Evolutionary conservation across 2,113 vertebrate species (phyloP).

Genomic region (Callionymus lyra): DNA sequence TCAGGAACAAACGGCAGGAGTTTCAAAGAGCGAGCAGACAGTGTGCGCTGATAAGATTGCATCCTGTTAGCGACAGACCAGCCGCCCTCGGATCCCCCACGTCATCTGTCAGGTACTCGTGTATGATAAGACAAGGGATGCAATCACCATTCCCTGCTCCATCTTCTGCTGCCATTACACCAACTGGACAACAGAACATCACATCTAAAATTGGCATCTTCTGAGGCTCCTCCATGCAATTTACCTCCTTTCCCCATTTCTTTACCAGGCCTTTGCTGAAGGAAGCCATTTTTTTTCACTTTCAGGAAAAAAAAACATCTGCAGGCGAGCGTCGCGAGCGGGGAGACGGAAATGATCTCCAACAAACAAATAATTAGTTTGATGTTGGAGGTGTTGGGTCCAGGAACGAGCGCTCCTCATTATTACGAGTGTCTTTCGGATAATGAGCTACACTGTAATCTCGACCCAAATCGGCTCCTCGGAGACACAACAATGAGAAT

Average conservation of each 20-base stretch:
- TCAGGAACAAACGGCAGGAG: slow-evolving; percentile 1
- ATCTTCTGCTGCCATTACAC: slow-evolving; percentile 28
- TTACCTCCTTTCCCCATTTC: slow-evolving; percentile 6
- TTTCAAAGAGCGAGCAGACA: slow-evolving; percentile 7
- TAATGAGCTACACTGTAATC: slow-evolving; percentile 31
- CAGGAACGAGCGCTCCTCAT: slow-evolving; percentile 4
- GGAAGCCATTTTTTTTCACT: slow-evolving; percentile 4
- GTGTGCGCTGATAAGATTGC: slow-evolving; percentile 30
- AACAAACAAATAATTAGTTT: slow-evolving; percentile 3
- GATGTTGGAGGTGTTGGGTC: slow-evolving; percentile 4
- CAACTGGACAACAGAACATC: slow-evolving; percentile 27
- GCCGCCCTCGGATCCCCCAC: slow-evolving; percentile 10
- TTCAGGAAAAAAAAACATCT: background rate
- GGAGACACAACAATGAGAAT: slow-evolving; percentile 25
- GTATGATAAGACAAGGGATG: slow-evolving; percentile 27
- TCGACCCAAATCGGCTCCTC: slow-evolving; percentile 11
- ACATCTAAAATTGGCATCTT: slow-evolving; percentile 43
- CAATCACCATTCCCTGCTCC: slow-evolving; percentile 21
- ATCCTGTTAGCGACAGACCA: slow-evolving; percentile 13
- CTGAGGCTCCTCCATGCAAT: slow-evolving; percentile 8
- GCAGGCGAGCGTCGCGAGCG: background rate
- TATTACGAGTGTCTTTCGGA: slow-evolving; percentile 15
- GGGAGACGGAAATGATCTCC: background rate
- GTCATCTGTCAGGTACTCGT: slow-evolving; percentile 10
- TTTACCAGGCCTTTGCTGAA: slow-evolving; percentile 13